Base-by-base conservation (phyloP, 2,113 vertebrate species). In the Lynx canadensis region DNA sequence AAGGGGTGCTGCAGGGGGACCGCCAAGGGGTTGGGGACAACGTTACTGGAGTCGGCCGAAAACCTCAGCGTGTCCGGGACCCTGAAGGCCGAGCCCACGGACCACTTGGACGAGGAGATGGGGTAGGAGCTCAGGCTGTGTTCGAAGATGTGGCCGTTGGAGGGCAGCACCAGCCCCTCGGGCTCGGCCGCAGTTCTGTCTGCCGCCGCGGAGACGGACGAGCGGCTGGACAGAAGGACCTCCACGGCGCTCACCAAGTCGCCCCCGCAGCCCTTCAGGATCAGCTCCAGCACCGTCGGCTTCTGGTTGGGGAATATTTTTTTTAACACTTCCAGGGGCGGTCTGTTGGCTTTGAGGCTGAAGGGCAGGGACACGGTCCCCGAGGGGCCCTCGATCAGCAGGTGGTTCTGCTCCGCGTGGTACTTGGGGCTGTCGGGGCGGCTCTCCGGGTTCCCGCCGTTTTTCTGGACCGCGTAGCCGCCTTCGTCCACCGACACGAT, bases 281-380 rank as follows among this genome's bases (percentile, higher is more conserved):
- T 99, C 91, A 99, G 97, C 98, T 99, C 99, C n/a, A 99, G 99
- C 4, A 99, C 99, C 0, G 99, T 96, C 1, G 99, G 99, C 98
- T 99, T 99, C 98, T 99, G 99, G 65, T 98, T 98, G 19, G 99
- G 99, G 97, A 99, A 99, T 94, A 99, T 99, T 98, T 99, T 99
- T 98, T 99, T 99, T 78, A 99, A 98, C 79, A 99, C 99, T 80
- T 99, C 99, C 38, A 99, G 98, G 0, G 99, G 99, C 0, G 99
- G 99, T 23, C 99, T 99, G 98, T 99, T 99, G 97, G 99, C 99
- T 88, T 99, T 99, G 94, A 99, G 98, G 98, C 99, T 99, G 97
- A 99, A 99, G 82, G 99, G 99, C 82, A 99, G 99, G 81, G 99
- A 99, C 93, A 99, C 99, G 23, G 99, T 99, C 31, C 99, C 99